Evolutionary conservation across 2,113 vertebrate species (phyloP).

Genomic region (Epinephelus moara): DNA sequence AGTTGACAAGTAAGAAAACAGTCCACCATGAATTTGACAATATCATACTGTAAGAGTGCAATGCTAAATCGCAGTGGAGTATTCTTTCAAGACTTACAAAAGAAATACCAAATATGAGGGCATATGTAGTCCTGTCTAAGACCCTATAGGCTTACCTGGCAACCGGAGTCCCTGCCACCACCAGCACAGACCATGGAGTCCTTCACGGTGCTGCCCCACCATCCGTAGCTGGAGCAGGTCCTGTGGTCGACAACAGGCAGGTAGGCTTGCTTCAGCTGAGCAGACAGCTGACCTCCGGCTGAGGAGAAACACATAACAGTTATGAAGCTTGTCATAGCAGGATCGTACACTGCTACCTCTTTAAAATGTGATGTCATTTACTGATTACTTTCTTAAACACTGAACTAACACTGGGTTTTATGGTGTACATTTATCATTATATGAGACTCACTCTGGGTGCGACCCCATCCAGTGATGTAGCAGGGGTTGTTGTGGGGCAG

Average conservation of each 20-base stretch:
- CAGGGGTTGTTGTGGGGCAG: constrained; percentile 88
- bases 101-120: background rate
- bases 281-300: constrained; percentile 89
- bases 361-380: background rate
- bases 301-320: constrained; percentile 10
- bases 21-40: background rate
- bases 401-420: background rate
- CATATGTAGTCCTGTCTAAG: background rate
- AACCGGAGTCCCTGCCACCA: constrained; percentile 86
- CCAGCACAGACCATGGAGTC: constrained; percentile 92
- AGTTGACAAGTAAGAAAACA: background rate
- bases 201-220: constrained; percentile 91
- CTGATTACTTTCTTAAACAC: background rate
- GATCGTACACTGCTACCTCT: background rate
- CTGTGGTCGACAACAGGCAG: constrained; percentile 86
- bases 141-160: constrained; percentile 82
- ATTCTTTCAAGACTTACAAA: background rate
- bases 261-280: constrained; percentile 88
- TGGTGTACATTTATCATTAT: background rate
- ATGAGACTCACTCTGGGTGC: constrained; percentile 87
- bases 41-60: background rate
- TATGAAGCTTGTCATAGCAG: background rate
- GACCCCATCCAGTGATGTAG: constrained; percentile 93
- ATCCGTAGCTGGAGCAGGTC: constrained; percentile 85
- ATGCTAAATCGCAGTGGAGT: background rate